A percentile compares a stretch with the other conserved stretches of the same genome.
Conservation (phyloP, 2,888 invertebrate genomes). For the Micropterix aruncella region DNA sequence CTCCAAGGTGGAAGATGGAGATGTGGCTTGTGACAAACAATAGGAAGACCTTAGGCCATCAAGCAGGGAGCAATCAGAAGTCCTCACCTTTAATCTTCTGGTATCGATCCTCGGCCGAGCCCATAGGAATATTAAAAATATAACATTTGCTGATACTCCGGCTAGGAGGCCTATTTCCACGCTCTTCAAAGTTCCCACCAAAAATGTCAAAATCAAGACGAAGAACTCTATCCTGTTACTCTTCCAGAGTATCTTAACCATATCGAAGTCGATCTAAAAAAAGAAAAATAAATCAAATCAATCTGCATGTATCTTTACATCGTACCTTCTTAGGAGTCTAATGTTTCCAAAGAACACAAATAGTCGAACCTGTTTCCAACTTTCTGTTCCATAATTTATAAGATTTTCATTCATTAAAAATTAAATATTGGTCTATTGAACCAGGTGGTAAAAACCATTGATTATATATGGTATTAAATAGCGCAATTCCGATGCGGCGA, state of each 20-base stretch:
- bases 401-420: no score
- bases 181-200: constrained; percentile 50
- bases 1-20: no score
- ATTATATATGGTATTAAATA: no score
- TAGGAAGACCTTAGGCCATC: no score
- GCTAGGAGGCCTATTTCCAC: constrained; percentile 69
- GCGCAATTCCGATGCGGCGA: no score
- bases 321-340: constrained; percentile 15
- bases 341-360: constrained; percentile 19
- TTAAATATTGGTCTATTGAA: no score
- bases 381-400: no score
- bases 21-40: no score
- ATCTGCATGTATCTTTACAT: neutral
- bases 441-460: no score
- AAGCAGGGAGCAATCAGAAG: no score
- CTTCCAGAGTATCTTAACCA: constrained; percentile 37
- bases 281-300: no score
- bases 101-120: constrained; percentile 44
- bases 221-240: constrained; percentile 46
- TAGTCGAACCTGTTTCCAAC: no score
- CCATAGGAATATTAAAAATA: constrained; percentile 48
- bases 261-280: constrained; percentile 38
- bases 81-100: constrained; percentile 26
- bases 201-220: constrained; percentile 52
- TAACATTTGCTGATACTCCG: constrained; percentile 51